Conservation (phyloP, 2,797 vertebrate species). For the Pogonophryne albipinna region DNA sequence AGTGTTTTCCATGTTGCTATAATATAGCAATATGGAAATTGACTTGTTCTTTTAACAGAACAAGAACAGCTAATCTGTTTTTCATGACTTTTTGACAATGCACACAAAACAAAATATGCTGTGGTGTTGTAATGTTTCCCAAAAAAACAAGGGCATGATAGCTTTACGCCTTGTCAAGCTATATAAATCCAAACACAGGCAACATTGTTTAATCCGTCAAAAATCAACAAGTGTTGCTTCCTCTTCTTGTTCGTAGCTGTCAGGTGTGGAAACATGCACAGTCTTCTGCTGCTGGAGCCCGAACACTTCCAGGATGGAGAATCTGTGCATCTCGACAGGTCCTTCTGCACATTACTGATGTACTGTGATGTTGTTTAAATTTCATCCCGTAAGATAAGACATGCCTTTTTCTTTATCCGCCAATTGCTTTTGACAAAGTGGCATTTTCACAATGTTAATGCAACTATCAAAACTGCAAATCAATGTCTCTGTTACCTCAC, state of each 20-base stretch:
- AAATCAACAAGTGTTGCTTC: not conserved
- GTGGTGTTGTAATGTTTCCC: not conserved
- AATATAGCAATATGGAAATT: not conserved
- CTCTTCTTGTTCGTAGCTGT: not conserved
- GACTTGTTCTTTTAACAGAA: not conserved
- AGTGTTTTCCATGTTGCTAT: not conserved
- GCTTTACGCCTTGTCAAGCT: not conserved
- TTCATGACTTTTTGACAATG: not conserved
- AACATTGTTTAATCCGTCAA: slow-evolving; percentile 16
- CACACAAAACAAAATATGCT: not conserved
- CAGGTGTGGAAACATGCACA: not conserved
- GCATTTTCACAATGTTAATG: not conserved
- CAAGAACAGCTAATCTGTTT: not conserved
- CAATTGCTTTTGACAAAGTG: not conserved
- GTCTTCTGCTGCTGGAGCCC: not conserved
- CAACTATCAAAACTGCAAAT: not conserved
- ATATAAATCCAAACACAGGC: slow-evolving; percentile 4
- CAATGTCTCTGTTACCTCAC: not conserved
- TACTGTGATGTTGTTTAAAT: not conserved
- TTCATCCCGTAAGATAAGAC: not conserved
- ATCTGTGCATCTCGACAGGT: slow-evolving; percentile 1
- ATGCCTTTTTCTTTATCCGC: not conserved
- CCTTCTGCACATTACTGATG: not conserved
- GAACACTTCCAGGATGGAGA: not conserved
- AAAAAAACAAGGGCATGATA: not conserved